Evolutionary conservation across 2,888 invertebrate genomes (phyloP).

Genomic region (Drosophila vallismaia): DNA sequence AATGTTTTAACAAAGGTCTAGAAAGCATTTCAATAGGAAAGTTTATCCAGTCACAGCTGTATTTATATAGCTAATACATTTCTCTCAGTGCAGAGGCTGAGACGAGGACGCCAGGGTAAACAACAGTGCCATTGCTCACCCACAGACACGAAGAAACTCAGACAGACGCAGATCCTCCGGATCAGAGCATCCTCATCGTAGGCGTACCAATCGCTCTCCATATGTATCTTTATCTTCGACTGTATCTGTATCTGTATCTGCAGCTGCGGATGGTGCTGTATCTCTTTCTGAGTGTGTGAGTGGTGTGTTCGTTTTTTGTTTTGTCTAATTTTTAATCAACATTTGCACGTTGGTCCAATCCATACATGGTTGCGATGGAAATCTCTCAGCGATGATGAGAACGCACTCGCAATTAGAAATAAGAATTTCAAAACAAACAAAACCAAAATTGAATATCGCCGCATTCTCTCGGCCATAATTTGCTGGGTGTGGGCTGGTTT

Average conservation of each 20-base stretch:
- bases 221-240: slow-evolving; percentile 26
- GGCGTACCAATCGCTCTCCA: slow-evolving; percentile 52
- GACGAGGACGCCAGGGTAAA: slow-evolving; percentile 62
- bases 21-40: too few species aligned
- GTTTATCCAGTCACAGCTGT: too few species aligned
- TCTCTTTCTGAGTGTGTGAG: slow-evolving; percentile 17
- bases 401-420: slow-evolving; percentile 65
- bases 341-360: slow-evolving; percentile 81
- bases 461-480: slow-evolving; percentile 55
- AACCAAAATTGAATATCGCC: slow-evolving; percentile 46
- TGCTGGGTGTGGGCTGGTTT: slow-evolving; percentile 47
- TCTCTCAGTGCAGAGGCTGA: slow-evolving; percentile 36
- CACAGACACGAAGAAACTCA: slow-evolving; percentile 27
- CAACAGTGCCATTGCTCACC: slow-evolving; percentile 58
- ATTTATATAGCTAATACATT: not conserved
- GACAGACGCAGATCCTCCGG: slow-evolving; percentile 57
- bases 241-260: slow-evolving; percentile 31
- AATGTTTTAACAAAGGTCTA: too few species aligned
- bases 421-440: slow-evolving; percentile 67
- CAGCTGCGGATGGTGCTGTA: slow-evolving; percentile 19
- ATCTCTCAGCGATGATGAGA: slow-evolving; percentile 63
- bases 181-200: slow-evolving; percentile 63
- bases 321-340: slow-evolving; percentile 80
- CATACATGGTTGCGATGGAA: slow-evolving; percentile 84
- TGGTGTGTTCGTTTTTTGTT: slow-evolving; percentile 58